These are phyloP conservation scores for Aplocera efformata DNA, from an alignment of 2,888 invertebrate species.

Conservation along the genomic window DNA sequence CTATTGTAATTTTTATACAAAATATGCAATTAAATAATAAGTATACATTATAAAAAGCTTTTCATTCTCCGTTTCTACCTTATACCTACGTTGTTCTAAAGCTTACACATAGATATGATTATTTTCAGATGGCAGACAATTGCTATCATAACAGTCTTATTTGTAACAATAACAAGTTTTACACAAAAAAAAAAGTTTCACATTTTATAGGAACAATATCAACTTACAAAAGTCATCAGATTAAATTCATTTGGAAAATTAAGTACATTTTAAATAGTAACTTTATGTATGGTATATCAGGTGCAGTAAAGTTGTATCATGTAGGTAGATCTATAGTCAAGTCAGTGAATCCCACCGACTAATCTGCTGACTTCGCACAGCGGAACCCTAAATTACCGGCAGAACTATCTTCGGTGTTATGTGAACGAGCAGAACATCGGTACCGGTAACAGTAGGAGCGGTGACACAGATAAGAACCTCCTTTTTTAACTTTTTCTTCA, in stretches of 20 bases:
- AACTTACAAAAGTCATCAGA: conserved; percentile 1
- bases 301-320: neutral
- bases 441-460: conserved; percentile 95
- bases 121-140: conserved; percentile 1
- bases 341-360: too few relatives aligned
- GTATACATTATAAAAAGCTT: conserved; percentile 28
- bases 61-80: neutral
- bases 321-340: too few relatives aligned
- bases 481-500: conserved; percentile 94
- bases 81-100: neutral
- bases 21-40: conserved; percentile 73
- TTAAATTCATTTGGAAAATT: conserved; percentile 15
- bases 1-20: conserved; percentile 78
- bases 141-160: conserved; percentile 3
- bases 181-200: neutral
- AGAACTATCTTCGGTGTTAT: conserved; percentile 96
- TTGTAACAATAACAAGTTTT: neutral
- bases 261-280: conserved; percentile 15
- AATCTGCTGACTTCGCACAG: conserved; percentile 83
- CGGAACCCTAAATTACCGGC: conserved; percentile 96
- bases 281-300: neutral
- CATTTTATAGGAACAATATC: conserved; percentile 9
- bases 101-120: conserved; percentile 5
- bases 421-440: conserved; percentile 95
- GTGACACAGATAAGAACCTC: conserved; percentile 96